Conservation (phyloP, 2,888 invertebrate genomes). For the Omphaloscelis lunosa region DNA sequence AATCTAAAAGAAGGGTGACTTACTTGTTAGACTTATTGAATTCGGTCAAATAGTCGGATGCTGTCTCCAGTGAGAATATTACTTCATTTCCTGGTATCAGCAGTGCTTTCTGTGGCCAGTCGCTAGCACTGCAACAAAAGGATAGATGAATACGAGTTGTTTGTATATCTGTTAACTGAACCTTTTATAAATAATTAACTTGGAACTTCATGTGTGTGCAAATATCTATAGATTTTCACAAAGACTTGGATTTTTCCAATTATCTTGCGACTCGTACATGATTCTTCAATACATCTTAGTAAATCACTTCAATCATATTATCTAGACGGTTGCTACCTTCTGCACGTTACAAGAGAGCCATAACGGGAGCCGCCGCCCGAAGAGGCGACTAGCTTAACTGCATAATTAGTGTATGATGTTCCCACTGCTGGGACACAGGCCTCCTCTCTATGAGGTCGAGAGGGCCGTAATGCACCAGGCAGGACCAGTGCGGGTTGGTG, state of each 20-base stretch:
- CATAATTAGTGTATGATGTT: no score
- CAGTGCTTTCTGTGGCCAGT: slow-evolving; percentile 97
- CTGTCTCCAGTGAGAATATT: slow-evolving; percentile 98
- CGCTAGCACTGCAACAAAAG: slow-evolving; percentile 84
- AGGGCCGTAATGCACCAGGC: no score
- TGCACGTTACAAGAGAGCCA: neutral
- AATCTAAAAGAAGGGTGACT: slow-evolving; percentile 35
- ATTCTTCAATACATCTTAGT: neutral
- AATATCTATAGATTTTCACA: neutral
- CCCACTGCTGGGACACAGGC: no score
- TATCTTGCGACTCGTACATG: neutral
- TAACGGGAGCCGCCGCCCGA: neutral
- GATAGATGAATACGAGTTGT: neutral
- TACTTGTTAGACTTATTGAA: slow-evolving; percentile 91
- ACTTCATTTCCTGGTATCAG: slow-evolving; percentile 98
- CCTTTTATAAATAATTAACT: neutral
- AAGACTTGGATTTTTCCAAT: neutral
- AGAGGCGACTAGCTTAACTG: neutral
- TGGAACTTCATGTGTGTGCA: neutral
- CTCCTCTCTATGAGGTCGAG: no score
- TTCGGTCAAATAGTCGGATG: slow-evolving; percentile 98
- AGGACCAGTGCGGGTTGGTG: no score
- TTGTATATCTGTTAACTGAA: slow-evolving; percentile 1
- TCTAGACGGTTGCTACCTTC: neutral
- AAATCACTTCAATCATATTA: neutral